phyloP scores from a whole-genome alignment of 2,797 vertebrate genomes.

The Tachyglossus aculeatus region DNA sequence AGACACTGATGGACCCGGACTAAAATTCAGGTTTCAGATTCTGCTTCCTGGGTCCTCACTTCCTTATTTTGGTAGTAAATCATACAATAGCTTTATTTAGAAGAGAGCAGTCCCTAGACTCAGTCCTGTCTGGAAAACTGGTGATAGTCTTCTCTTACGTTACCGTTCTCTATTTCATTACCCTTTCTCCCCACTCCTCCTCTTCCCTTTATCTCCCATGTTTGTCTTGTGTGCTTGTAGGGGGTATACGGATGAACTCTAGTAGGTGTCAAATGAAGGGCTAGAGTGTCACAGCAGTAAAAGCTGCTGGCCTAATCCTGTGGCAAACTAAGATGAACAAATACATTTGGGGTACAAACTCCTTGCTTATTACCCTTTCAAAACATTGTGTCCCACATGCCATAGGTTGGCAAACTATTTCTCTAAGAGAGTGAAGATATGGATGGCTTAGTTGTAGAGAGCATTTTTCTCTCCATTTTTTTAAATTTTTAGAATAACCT shows the following conservation, averaged over 20 bases:
- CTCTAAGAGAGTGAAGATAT: too few species aligned
- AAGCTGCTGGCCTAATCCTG: too few species aligned
- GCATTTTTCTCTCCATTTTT: too few species aligned
- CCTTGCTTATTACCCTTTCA: too few species aligned
- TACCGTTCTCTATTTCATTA: background rate
- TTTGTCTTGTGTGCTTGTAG: background rate
- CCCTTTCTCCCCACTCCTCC: background rate
- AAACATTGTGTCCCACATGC: too few species aligned
- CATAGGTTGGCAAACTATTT: too few species aligned
- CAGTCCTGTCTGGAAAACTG: background rate
- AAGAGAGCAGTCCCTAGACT: slow-evolving; percentile 8
- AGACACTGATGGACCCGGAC: background rate
- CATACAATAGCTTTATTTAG: slow-evolving; percentile 47
- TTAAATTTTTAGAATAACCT: too few species aligned
- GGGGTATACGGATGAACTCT: background rate
- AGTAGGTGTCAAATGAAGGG: too few species aligned
- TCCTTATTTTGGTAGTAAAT: slow-evolving; percentile 41
- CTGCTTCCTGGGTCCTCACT: background rate
- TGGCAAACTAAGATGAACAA: too few species aligned
- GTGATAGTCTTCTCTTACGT: background rate
- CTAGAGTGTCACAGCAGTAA: too few species aligned
- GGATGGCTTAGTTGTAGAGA: too few species aligned
- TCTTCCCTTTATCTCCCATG: background rate
- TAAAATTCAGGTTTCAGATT: slow-evolving; percentile 3
- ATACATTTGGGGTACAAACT: too few species aligned